phyloP scores from a whole-genome alignment of 2,113 vertebrate species.

The Tetrax tetrax region DNA sequence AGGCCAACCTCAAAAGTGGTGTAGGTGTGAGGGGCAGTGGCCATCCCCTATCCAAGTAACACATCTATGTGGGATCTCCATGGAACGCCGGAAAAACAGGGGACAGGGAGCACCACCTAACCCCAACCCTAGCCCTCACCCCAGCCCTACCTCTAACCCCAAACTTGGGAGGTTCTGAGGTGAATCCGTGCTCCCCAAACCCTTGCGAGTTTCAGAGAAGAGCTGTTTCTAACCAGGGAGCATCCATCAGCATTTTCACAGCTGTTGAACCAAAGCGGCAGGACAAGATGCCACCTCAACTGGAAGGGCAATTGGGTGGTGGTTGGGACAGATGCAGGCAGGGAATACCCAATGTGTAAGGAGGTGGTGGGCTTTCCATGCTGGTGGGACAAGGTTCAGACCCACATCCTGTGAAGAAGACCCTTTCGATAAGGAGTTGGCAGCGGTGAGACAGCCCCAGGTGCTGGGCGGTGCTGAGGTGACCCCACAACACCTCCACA shows the following conservation, averaged over 20 bases:
- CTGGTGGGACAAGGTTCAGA: background rate
- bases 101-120: background rate
- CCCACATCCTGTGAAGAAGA: background rate
- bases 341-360: background rate
- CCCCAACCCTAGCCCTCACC: too few species aligned
- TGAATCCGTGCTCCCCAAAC: background rate
- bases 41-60: background rate
- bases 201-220: background rate
- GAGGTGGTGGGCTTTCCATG: background rate
- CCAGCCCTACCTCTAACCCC: background rate
- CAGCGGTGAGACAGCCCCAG: background rate
- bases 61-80: background rate
- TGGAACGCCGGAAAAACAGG: background rate
- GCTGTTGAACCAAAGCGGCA: background rate
- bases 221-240: background rate
- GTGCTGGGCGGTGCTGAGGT: background rate
- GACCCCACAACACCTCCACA: background rate
- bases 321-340: rapidly evolving
- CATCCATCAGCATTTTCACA: background rate
- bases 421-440: background rate
- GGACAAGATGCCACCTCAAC: background rate
- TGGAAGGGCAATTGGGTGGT: background rate
- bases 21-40: background rate
- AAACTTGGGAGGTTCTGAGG: background rate
- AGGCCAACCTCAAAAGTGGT: background rate